Evolutionary conservation across 1,140 invertebrate genomes (phyloP).

Genomic region (Zelostemma sp.): DNA sequence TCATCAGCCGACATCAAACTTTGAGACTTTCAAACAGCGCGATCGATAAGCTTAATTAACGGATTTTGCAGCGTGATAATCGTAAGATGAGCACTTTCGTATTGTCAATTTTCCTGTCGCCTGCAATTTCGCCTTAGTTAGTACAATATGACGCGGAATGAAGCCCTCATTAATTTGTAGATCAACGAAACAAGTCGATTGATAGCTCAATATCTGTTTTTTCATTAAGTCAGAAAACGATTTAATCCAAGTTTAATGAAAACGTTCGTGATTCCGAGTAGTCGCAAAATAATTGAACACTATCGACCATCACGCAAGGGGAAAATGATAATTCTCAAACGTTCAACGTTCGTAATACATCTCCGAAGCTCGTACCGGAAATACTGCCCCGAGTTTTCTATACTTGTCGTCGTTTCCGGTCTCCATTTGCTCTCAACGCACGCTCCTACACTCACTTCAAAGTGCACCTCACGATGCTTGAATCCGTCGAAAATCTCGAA

Average conservation of each 20-base stretch:
- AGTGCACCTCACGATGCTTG: constrained; percentile 20
- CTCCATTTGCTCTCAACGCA: constrained; percentile 7
- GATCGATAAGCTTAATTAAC: constrained; percentile 40
- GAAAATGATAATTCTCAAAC: neutral
- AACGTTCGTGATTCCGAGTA: no score
- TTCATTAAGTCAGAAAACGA: neutral
- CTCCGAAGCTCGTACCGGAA: constrained; percentile 1
- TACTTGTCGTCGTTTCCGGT: constrained; percentile 20
- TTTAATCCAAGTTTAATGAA: neutral
- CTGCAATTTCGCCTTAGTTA: constrained; percentile 22
- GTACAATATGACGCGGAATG: neutral
- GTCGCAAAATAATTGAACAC: neutral
- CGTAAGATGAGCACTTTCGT: constrained; percentile 22
- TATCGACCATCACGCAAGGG: neutral
- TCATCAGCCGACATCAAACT: constrained; percentile 18
- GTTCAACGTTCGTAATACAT: neutral
- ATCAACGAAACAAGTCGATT: neutral
- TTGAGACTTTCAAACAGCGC: constrained; percentile 24
- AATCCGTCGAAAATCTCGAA: constrained; percentile 18
- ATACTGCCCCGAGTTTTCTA: neutral
- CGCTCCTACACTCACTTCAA: constrained; percentile 7
- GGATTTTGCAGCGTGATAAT: constrained; percentile 20
- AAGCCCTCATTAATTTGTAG: neutral
- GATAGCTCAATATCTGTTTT: neutral
- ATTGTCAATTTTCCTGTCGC: constrained; percentile 31